Evolutionary conservation across 2,113 vertebrate genomes (phyloP).

Genomic region (Oreocharis arfaki): DNA sequence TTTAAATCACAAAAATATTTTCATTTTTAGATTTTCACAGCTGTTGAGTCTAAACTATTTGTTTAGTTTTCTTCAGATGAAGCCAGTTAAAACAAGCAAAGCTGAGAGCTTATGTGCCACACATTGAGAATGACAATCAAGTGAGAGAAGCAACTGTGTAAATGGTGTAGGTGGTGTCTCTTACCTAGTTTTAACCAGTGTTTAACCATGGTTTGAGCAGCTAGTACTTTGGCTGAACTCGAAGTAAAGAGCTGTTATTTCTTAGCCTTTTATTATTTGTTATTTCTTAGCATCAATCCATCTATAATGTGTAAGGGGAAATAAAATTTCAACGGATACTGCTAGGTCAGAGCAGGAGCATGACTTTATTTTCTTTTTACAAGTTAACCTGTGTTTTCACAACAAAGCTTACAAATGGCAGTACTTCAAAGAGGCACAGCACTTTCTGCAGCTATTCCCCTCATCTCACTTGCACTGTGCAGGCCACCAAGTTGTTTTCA

Average conservation of each 20-base stretch:
- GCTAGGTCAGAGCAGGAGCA: not conserved
- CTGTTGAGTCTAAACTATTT: not conserved
- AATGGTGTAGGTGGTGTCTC: not conserved
- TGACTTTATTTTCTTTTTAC: not conserved
- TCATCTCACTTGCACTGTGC: not conserved
- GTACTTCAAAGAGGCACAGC: not conserved
- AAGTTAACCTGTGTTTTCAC: not conserved
- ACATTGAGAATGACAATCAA: not conserved
- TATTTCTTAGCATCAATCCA: not conserved
- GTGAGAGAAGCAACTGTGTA: not conserved
- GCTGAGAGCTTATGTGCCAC: not conserved
- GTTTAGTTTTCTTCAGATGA: not conserved
- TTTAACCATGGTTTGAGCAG: not conserved
- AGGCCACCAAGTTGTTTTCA: not conserved
- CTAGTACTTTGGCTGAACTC: not conserved
- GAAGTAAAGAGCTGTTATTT: not conserved
- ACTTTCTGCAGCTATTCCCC: not conserved
- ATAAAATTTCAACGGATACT: not conserved
- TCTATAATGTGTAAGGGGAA: not conserved
- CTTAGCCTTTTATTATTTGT: not conserved
- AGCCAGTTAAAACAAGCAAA: not conserved
- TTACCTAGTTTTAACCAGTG: not conserved
- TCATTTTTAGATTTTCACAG: not conserved
- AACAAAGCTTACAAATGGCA: not conserved
- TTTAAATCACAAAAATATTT: not conserved